Evolutionary conservation across 2,113 vertebrate species (phyloP).

Genomic region (Nothocercus julius): DNA sequence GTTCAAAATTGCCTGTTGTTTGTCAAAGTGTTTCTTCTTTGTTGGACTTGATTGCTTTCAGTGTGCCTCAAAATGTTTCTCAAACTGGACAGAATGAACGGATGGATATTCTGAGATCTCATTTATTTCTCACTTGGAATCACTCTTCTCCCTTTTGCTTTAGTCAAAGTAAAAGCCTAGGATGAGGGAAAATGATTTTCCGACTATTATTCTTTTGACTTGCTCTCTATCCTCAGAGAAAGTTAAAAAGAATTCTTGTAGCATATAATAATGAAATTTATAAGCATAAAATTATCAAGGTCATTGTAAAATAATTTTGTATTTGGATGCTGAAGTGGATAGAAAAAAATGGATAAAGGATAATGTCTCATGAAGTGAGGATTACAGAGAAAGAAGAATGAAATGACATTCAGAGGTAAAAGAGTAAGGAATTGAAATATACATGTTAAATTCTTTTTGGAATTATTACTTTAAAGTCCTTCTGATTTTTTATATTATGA

Average conservation of each 20-base stretch:
- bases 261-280: neutral
- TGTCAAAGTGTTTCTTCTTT: neutral
- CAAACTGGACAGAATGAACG: neutral
- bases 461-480: conserved; percentile 1
- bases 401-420: neutral
- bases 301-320: neutral
- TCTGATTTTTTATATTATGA: conserved; percentile 36
- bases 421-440: neutral
- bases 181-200: neutral
- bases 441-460: neutral
- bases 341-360: neutral
- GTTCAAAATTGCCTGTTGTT: neutral
- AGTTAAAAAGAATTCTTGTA: neutral
- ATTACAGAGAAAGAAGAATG: neutral
- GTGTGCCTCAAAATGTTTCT: neutral
- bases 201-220: neutral
- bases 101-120: neutral
- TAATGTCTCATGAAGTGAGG: neutral
- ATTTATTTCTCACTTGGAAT: neutral
- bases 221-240: neutral
- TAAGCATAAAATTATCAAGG: neutral
- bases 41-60: neutral
- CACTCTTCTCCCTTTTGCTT: neutral
- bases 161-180: neutral
- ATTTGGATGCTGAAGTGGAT: neutral